Conservation (phyloP, 2,113 vertebrate species). For the Furnarius figulus region DNA sequence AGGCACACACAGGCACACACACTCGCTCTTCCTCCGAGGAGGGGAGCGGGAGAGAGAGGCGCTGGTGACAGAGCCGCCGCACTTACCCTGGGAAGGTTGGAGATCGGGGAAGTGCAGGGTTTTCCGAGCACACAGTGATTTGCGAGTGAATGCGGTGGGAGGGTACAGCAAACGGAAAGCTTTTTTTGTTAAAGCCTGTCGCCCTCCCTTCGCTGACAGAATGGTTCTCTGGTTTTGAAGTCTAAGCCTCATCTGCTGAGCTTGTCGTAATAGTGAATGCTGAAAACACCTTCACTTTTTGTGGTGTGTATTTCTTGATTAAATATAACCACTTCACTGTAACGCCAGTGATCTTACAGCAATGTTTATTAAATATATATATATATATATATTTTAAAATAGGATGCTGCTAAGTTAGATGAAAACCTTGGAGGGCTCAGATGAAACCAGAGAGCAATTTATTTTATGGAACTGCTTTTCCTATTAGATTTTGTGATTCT, state of each 20-base stretch:
- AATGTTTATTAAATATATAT: background rate
- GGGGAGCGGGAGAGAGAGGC: background rate
- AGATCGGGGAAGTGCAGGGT: slow-evolving; percentile 56
- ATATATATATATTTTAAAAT: background rate
- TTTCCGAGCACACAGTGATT: slow-evolving; percentile 70
- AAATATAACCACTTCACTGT: background rate
- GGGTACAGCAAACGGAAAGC: slow-evolving; percentile 57
- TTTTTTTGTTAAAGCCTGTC: slow-evolving; percentile 47
- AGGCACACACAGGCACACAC: background rate
- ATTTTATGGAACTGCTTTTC: slow-evolving; percentile 9
- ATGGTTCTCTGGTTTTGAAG: slow-evolving; percentile 67
- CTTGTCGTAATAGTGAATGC: background rate
- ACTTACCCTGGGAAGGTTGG: slow-evolving; percentile 71
- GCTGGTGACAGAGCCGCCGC: slow-evolving; percentile 65
- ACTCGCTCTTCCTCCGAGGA: background rate
- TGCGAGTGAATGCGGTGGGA: slow-evolving; percentile 83
- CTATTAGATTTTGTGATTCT: background rate
- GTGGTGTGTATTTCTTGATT: background rate
- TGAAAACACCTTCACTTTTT: background rate
- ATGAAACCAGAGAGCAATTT: background rate
- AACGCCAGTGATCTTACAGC: background rate
- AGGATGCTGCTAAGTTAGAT: background rate
- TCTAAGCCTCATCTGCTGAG: slow-evolving; percentile 51
- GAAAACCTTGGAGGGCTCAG: background rate
- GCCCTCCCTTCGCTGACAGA: slow-evolving; percentile 70